These are phyloP conservation scores for Hydrophis major DNA, from an alignment of 2,797 vertebrate species.

Conservation along the genomic window DNA sequence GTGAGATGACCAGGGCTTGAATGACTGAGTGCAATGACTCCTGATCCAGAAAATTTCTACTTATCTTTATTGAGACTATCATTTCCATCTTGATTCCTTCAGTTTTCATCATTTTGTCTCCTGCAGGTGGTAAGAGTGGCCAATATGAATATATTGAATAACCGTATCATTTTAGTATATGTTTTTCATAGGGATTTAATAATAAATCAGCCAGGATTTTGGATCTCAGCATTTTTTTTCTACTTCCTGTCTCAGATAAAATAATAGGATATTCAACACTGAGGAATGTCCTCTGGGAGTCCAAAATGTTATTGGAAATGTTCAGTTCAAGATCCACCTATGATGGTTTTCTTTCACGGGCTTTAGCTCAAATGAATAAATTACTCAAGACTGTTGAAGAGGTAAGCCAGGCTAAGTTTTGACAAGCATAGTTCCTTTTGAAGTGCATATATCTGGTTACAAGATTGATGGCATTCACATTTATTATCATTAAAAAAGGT, in stretches of 20 bases:
- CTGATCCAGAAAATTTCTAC: neutral
- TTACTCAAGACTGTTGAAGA: constrained; percentile 57
- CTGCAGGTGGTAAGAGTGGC: neutral
- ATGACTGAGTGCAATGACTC: neutral
- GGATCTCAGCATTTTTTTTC: neutral
- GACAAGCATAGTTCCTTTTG: neutral
- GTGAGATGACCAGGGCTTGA: neutral
- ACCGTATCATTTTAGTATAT: neutral
- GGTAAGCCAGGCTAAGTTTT: constrained; percentile 58
- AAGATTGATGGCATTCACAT: neutral
- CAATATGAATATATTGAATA: neutral
- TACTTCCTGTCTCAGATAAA: constrained; percentile 53
- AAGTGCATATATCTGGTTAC: neutral
- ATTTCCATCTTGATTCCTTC: neutral
- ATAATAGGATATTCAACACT: constrained; percentile 54
- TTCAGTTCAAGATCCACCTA: constrained; percentile 76
- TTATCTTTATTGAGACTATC: neutral
- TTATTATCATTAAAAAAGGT: neutral
- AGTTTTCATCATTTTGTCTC: neutral
- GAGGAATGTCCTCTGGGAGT: constrained; percentile 64
- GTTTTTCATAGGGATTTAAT: neutral
- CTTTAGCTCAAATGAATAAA: constrained; percentile 65
- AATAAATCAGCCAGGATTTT: neutral
- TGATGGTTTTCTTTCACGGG: constrained; percentile 67
- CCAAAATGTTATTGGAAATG: constrained; percentile 68